A percentile compares a stretch with the other conserved stretches of the same genome.
Conservation (phyloP, 2,888 invertebrate species). For the Rosalia funebris region DNA sequence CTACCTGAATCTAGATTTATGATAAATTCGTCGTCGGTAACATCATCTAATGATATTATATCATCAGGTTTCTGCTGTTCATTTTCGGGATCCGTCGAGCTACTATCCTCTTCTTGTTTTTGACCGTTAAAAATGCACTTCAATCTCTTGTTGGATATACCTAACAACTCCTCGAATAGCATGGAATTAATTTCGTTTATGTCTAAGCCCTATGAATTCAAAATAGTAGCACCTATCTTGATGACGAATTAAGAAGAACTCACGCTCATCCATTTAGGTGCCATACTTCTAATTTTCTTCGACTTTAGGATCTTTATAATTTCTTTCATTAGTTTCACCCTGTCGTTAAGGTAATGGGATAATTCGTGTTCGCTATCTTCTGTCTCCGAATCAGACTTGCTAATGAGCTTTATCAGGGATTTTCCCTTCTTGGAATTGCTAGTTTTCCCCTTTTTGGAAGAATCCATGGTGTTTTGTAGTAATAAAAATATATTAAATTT, state of each 20-base stretch:
- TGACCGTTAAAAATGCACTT: conserved; percentile 61
- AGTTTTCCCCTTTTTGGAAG: conserved; percentile 6
- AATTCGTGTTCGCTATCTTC: conserved; percentile 61
- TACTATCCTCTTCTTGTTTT: conserved; percentile 58
- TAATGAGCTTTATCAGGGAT: conserved; percentile 51
- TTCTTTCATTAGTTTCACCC: conserved; percentile 63
- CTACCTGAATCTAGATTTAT: conserved; percentile 49
- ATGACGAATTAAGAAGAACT: conserved; percentile 15
- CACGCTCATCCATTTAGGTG: conserved; percentile 61
- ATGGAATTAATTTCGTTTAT: conserved; percentile 62
- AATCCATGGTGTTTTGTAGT: too few species aligned
- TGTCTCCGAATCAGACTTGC: conserved; percentile 52
- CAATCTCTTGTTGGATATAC: conserved; percentile 62
- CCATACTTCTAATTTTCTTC: conserved; percentile 61
- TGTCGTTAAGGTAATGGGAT: conserved; percentile 59
- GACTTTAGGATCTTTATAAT: conserved; percentile 61
- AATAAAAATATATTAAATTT: too few species aligned
- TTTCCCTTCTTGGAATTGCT: conserved; percentile 45
- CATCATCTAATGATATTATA: conserved; percentile 61
- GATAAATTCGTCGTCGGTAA: conserved; percentile 59
- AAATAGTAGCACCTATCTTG: conserved; percentile 27
- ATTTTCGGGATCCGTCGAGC: conserved; percentile 57
- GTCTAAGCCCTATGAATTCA: conserved; percentile 52
- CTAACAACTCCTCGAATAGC: conserved; percentile 62
- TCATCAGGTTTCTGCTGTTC: conserved; percentile 53